Evolutionary conservation across 2,113 vertebrate genomes (phyloP).

Genomic region (Gallinago paraguaiae): DNA sequence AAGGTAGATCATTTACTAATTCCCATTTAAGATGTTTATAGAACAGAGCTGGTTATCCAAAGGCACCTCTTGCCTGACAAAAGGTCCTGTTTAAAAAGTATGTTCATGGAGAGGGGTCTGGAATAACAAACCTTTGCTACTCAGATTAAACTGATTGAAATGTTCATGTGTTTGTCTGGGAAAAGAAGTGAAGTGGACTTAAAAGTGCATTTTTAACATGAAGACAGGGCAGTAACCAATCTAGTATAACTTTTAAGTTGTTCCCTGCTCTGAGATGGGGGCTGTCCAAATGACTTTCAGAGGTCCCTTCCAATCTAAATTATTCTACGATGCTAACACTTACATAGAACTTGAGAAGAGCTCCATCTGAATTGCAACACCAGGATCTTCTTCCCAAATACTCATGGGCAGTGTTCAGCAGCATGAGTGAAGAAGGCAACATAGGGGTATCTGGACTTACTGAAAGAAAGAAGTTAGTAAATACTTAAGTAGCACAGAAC

Average conservation of each 20-base stretch:
- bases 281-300: neutral
- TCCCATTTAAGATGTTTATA: neutral
- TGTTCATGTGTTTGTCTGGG: accelerated
- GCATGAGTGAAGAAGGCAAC: conserved; percentile 94
- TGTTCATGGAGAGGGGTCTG: neutral
- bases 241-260: neutral
- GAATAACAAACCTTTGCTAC: neutral
- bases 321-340: conserved; percentile 39
- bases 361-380: conserved; percentile 93
- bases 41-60: neutral
- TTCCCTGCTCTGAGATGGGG: neutral
- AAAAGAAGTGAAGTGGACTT: neutral
- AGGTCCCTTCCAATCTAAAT: neutral
- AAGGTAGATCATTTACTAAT: neutral
- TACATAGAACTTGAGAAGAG: conserved; percentile 94
- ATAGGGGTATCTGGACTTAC: conserved; percentile 80
- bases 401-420: conserved; percentile 95
- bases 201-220: neutral
- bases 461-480: conserved; percentile 33
- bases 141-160: neutral
- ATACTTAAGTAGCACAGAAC: neutral
- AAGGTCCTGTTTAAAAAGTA: neutral
- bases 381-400: conserved; percentile 92
- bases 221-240: neutral
- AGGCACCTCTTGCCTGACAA: neutral